Evolutionary conservation across 2,888 invertebrate species (phyloP), one percentile per base, ranked within the genome.

Genomic region (Malthinus seriepunctatus): DNA sequence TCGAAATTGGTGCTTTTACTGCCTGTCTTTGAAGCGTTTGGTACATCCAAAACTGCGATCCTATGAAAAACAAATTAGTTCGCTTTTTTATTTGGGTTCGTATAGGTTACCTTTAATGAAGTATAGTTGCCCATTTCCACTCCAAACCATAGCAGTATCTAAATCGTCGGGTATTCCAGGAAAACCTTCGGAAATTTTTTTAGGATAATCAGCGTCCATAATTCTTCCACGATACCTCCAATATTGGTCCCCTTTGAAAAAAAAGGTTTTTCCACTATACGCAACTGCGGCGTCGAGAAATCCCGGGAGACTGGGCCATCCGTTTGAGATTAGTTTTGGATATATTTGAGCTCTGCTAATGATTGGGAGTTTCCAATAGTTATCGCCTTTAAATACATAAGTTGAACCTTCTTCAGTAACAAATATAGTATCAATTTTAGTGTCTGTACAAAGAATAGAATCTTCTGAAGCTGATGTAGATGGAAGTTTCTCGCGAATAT

Each of bases 1-100:
- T 47, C 7, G 4, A 6, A 33, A 54, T 39, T 5, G 48, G 38
- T 32, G 35, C 32, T 6, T 39, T 46, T 10, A 31, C 15, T 33
- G 31, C 23, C 1, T 94, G 93, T 53, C 88, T 83, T 76, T 89
- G 90, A 0, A 88, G 83, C 1, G 95, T 94, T 77, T 96, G 94
- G 76, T 95, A 97, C 73, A 95, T 84, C 95, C 95, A 97, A 84
- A 97, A 97, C 77, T 94, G 90, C 61, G 88, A 85, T 12, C 84
- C 86, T 83, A 64, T 49, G 65, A 61, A 11, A 42, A 34, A 15
- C 14, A 42, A 12, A 34, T 42, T 3, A 23, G 5, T 4, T 5
- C 10, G n/a, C 10, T 14, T 14, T 42, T 42, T 42, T 42, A 12
- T 37, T 5, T 5, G n/a, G 10, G 8, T 8, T 34, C 9, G 5